Evolutionary conservation across 2,797 vertebrate species (phyloP), one percentile per base, ranked within the genome.

Genomic region (Chaetodon trifasciatus): DNA sequence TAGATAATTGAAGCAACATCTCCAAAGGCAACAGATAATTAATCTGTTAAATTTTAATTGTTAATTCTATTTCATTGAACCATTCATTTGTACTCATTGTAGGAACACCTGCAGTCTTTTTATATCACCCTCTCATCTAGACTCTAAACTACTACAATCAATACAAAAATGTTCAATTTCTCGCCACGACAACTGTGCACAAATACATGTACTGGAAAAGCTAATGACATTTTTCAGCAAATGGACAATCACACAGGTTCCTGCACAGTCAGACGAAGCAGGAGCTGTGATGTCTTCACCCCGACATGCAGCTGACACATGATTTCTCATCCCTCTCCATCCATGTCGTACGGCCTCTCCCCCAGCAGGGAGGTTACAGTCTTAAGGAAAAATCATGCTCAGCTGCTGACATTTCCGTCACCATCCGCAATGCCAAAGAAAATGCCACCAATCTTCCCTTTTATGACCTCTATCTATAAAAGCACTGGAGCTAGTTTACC

Each of bases 371-470:
- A 91, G 86, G 86, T 84, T 72, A 61, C 19, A 61, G 52, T 78
- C 47, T 53, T 23, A 37, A 74, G 50, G n/a, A 86, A 81, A 71
- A 46, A 49, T 78, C 67, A 35, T 9, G 47, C 82, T 80, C 82
- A 77, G 79, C 76, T 76, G 79, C 70, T 91, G 84, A 84, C 84
- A 86, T 88, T 90, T 90, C 70, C 82, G 82, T 83, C 68, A 61
- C 69, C 68, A 56, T 44, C 66, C 11, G 47, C 66, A 49, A 65
- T 70, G 74, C 84, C 81, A 85, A 32, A 78, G 86, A 78, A 89
- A 87, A 93, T 81, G 78, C 81, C 90, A 87, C 68, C 71, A 55
- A 72, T 84, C 80, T 75, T 49, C 58, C 56, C 65, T 80, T 89
- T 81, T 67, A 86, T 65, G 72, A 82, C 88, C 79, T 84, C 73